Conservation (phyloP, 2,888 invertebrate genomes). For the Autographa gamma region DNA sequence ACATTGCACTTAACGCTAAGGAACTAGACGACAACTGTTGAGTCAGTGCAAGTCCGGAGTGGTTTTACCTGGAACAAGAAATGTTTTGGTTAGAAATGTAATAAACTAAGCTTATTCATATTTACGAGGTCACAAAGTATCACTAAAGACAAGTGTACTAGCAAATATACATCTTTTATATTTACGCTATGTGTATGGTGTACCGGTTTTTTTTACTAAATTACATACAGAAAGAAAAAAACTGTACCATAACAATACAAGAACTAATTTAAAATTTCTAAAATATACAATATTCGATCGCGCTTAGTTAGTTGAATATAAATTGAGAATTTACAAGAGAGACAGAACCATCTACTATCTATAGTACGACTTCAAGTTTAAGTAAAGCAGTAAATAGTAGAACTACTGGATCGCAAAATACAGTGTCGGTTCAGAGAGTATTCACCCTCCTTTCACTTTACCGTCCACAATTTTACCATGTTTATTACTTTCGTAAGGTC, state of each 20-base stretch:
- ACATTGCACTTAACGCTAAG: constrained; percentile 22
- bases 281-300: neutral
- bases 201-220: no score
- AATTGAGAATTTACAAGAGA: neutral
- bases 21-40: constrained; percentile 32
- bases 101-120: neutral
- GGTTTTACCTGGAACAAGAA: constrained; percentile 64
- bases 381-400: neutral
- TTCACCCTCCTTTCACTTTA: constrained; percentile 36
- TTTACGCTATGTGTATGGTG: no score
- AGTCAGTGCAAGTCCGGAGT: constrained; percentile 17
- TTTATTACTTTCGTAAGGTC: constrained; percentile 38
- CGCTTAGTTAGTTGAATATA: neutral
- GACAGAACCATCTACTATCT: neutral
- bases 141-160: no score
- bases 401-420: constrained; percentile 19
- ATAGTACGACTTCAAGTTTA: neutral
- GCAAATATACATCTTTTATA: no score
- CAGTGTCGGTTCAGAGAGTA: constrained; percentile 32
- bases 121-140: no score
- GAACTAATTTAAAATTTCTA: no score
- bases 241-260: no score
- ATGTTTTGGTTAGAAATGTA: neutral
- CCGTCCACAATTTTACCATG: constrained; percentile 21
- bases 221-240: no score